Evolutionary conservation across 2,888 invertebrate genomes (phyloP).

Genomic region (Iphiclides podalirius): DNA sequence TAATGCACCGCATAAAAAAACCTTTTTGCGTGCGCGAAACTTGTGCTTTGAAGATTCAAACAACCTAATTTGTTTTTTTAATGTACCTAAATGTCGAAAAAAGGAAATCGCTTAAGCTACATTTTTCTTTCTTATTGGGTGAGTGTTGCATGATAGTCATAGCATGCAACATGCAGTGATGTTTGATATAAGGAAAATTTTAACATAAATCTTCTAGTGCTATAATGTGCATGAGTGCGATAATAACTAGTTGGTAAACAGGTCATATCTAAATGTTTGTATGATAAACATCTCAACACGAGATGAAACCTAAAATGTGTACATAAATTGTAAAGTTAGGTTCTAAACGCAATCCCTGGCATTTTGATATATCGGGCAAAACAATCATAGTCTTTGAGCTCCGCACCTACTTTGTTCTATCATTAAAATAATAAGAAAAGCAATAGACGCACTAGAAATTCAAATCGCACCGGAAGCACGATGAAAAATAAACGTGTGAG

Average conservation of each 20-base stretch:
- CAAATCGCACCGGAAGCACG: constrained; percentile 7
- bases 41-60: background rate
- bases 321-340: no score
- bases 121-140: background rate
- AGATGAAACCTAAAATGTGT: no score
- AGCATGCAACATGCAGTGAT: background rate
- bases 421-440: no score
- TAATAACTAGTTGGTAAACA: background rate
- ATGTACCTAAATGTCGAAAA: background rate
- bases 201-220: no score
- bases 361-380: no score
- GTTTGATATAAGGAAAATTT: background rate
- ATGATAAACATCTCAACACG: no score
- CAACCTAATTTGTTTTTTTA: background rate
- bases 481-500: constrained; percentile 14
- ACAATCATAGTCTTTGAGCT: no score
- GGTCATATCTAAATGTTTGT: no score
- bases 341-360: no score
- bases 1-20: background rate
- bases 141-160: no score
- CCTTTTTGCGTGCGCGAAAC: background rate
- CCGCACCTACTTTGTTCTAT: no score
- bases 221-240: background rate
- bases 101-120: background rate
- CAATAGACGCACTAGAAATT: constrained; percentile 3